A percentile compares a stretch with the other conserved stretches of the same genome.
phyloP scores from a whole-genome alignment of 1,140 invertebrate species.

The Monochamus saltuarius region DNA sequence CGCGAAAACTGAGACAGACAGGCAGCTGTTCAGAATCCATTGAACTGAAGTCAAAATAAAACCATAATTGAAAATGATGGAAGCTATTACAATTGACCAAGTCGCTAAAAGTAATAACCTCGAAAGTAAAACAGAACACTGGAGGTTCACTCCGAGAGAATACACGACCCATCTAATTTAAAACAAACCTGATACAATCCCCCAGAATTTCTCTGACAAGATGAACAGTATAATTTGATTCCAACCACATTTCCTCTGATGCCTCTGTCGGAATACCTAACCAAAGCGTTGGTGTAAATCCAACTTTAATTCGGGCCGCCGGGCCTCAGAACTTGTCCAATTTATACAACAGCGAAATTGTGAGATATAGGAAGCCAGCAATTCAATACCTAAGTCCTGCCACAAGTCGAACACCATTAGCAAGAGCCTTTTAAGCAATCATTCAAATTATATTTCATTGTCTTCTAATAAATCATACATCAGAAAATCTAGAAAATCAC shows the following conservation, averaged over 20 bases:
- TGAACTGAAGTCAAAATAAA: too few species aligned
- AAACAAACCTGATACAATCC: slow-evolving; percentile 40
- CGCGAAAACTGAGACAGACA: too few species aligned
- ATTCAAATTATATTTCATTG: too few species aligned
- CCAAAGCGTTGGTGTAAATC: slow-evolving; percentile 39
- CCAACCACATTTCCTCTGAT: slow-evolving; percentile 39
- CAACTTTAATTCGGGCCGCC: slow-evolving; percentile 36
- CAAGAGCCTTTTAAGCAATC: too few species aligned
- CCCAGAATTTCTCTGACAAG: slow-evolving; percentile 38
- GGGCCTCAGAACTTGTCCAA: slow-evolving; percentile 33
- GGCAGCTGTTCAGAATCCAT: too few species aligned
- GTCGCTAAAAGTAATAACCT: slow-evolving; percentile 17
- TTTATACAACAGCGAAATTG: slow-evolving; percentile 31
- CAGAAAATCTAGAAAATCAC: too few species aligned
- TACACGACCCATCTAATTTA: slow-evolving; percentile 32
- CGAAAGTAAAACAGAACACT: slow-evolving; percentile 18
- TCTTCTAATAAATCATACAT: too few species aligned
- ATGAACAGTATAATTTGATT: slow-evolving; percentile 45
- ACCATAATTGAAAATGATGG: background rate
- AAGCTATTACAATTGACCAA: slow-evolving; percentile 6
- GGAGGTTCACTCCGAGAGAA: slow-evolving; percentile 10
- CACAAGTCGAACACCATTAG: too few species aligned
- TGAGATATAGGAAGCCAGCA: slow-evolving; percentile 24
- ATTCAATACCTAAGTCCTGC: background rate
- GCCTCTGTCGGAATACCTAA: slow-evolving; percentile 35